Base-by-base conservation (phyloP, 2,113 vertebrate genomes). In the Sardina pilchardus region DNA sequence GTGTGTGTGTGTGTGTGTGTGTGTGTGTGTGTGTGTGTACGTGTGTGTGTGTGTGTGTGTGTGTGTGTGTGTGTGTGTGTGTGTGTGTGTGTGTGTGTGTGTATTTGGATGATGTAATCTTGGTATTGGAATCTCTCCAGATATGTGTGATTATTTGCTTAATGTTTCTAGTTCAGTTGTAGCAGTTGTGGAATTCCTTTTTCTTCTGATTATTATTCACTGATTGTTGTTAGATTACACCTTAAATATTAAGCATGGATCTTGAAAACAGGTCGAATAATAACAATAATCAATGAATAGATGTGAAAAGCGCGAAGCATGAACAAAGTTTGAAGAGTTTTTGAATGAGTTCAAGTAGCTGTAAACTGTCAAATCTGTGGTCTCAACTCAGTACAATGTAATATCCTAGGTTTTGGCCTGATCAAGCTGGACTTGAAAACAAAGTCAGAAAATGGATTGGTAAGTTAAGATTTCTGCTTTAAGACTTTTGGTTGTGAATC, bases 361-460 rank as follows among this genome's bases (percentile, higher is more conserved):
- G 7, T 4, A 48, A 19, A 47, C 12, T 34, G 82, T 56, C 16
- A 24, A 42, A 34, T 30, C 10, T 75, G 3, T 67, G 63, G 10
- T 67, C n/a, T 67, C 30, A 67, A 67, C 63, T 30, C 7, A 80
- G 0, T 34, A 16, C 45, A 26, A n/a, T 84, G 14, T 83, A 19
- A n/a, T 67, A 42, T 92, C 94, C 85, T 91, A 99, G 98, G 98
- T 86, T 99, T 99, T 89, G 98, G 98, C 85, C 95, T 99, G 85
- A 96, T 99, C 93, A 99, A 99, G 91, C 94, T 99, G 88, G 97
- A 99, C 91, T 94, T 99, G 94, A 99, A 99, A 95, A 99, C 98
- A 50, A 99, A 96, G 94, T 98, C 98, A 83, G 97, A 97, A 94
- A 99, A 97, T 93, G 98, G 98, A 93, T 92, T 99, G 96, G 98